These are phyloP conservation scores for Eristalis intricaria DNA, from an alignment of 2,888 invertebrate genomes.

Conservation along the genomic window DNA sequence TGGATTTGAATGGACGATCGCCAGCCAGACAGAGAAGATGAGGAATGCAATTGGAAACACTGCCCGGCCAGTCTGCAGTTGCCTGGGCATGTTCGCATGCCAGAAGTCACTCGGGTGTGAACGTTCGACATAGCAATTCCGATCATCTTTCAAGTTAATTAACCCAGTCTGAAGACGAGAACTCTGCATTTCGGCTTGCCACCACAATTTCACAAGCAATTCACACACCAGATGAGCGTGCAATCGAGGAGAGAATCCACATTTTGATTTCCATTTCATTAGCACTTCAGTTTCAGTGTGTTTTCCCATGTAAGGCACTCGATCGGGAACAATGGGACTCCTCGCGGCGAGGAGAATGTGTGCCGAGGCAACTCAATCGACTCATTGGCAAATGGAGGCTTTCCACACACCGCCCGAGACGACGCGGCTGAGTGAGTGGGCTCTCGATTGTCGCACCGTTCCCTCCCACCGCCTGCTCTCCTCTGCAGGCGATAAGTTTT, in stretches of 20 bases:
- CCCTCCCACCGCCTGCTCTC: too few relatives aligned
- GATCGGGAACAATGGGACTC: constrained; percentile 34
- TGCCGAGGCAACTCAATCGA: constrained; percentile 56
- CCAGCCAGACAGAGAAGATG: background rate
- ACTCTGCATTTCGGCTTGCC: constrained; percentile 22
- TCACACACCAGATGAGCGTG: constrained; percentile 67
- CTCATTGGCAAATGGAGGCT: constrained; percentile 54
- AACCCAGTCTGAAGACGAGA: background rate
- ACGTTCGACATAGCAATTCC: background rate
- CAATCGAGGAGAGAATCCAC: constrained; percentile 40
- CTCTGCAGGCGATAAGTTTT: background rate
- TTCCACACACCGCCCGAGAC: constrained; percentile 23
- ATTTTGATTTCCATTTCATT: constrained; percentile 65
- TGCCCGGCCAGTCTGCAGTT: constrained; percentile 2
- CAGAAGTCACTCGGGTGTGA: background rate
- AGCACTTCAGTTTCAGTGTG: constrained; percentile 20
- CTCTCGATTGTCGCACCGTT: background rate
- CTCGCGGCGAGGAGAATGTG: constrained; percentile 54
- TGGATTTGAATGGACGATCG: constrained; percentile 7
- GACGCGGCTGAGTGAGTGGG: constrained; percentile 39
- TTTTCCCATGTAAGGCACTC: background rate
- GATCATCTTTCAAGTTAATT: background rate
- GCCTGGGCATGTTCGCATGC: background rate
- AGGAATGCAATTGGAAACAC: constrained; percentile 28
- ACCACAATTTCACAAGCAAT: constrained; percentile 59